phyloP scores from a whole-genome alignment of 2,888 invertebrate genomes.

The Tribolium freemani region DNA sequence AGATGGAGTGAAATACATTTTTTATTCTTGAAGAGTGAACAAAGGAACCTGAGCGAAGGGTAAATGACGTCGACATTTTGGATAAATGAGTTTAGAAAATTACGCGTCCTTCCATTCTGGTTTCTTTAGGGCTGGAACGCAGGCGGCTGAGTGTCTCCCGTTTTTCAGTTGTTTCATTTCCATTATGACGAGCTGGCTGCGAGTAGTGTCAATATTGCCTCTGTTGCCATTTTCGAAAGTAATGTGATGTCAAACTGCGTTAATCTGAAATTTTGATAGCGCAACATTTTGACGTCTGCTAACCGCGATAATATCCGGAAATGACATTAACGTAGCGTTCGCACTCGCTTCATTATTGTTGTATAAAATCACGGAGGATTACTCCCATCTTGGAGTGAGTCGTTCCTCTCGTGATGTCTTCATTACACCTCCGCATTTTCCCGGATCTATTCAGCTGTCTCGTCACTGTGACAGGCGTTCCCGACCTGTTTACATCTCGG shows the following conservation, averaged over 20 bases:
- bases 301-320: not conserved
- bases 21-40: not conserved
- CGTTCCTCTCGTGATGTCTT: conserved; percentile 8
- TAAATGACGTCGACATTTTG: not conserved
- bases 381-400: conserved; percentile 3
- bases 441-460: conserved; percentile 21
- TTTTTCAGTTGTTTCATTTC: not conserved
- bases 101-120: not conserved
- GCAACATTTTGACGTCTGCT: not conserved
- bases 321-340: not conserved
- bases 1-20: not conserved
- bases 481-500: conserved; percentile 15
- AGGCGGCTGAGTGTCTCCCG: not conserved
- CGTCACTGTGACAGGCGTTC: conserved; percentile 7
- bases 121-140: not conserved
- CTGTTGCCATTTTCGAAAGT: not conserved
- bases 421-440: conserved; percentile 24
- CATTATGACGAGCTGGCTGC: not conserved
- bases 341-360: conserved; percentile 11
- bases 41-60: not conserved
- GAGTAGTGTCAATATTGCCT: not conserved
- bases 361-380: conserved; percentile 24
- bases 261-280: not conserved
- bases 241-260: not conserved
- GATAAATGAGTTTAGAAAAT: not conserved